Evolutionary conservation across 2,888 invertebrate species (phyloP).

Genomic region (Epiblema foenella): DNA sequence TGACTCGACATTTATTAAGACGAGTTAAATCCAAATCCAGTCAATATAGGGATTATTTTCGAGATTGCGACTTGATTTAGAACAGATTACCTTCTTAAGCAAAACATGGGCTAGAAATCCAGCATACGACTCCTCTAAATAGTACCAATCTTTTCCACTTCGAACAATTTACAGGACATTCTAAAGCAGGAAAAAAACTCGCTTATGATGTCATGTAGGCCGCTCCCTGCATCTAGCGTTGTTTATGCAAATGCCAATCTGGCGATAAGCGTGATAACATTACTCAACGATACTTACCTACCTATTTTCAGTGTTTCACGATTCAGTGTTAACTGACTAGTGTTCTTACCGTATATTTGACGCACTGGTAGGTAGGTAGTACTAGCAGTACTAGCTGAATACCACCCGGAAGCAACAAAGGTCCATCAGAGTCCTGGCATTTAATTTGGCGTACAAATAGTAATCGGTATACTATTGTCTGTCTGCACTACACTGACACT

Average conservation of each 20-base stretch:
- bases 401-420: background rate
- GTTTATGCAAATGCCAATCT: conserved; percentile 41
- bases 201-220: conserved; percentile 30
- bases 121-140: background rate
- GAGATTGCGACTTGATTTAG: too few species aligned
- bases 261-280: conserved; percentile 34
- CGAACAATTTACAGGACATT: background rate
- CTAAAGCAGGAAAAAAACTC: background rate
- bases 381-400: background rate
- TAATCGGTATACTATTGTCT: too few species aligned
- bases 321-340: background rate
- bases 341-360: background rate
- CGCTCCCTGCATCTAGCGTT: conserved; percentile 38
- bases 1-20: too few species aligned
- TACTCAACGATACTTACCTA: conserved; percentile 27
- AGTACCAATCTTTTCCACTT: background rate
- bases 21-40: too few species aligned
- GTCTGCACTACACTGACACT: too few species aligned
- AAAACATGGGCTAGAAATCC: background rate
- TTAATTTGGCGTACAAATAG: too few species aligned
- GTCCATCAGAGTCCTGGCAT: too few species aligned
- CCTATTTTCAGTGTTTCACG: background rate
- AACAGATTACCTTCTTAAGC: background rate
- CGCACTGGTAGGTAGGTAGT: background rate
- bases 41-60: too few species aligned